Evolutionary conservation across 2,113 vertebrate species (phyloP), one percentile per base, ranked within the genome.

Genomic region (Paratilapia polleni): DNA sequence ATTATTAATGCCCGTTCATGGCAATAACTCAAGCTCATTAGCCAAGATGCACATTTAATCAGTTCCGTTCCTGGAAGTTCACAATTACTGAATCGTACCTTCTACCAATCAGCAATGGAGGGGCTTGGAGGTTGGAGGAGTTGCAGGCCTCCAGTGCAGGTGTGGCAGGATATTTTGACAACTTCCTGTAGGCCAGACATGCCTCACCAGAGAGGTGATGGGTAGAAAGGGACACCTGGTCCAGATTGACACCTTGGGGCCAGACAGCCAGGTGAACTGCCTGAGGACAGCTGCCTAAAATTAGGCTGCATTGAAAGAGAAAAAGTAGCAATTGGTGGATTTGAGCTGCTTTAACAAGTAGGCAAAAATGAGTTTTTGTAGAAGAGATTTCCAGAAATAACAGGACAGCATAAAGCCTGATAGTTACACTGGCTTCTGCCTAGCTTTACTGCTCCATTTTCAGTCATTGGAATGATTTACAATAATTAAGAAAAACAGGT

Each of bases 211-310:
- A 78, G 83, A 81, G 81, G 66, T 20, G 87, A 84, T 75, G 49
- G 74, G 61, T 79, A 82, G 60, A 81, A 74, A 83, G 57, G 80
- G 78, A 83, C 80, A 91, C 81, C 91, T 89, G 88, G 85, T 82
- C 75, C 70, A 49, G 78, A 80, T 57, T 63, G 61, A 84, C 88
- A 86, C 84, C 68, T 81, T 20, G 60, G 47, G 78, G 58, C 60
- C 60, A 64, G 77, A 19, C 52, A 73, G 8, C 85, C 91, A 93
- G 92, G 90, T 93, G 91, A 91, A 84, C 10, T 4, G 87, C 92
- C 83, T 70, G 59, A 91, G 81, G 89, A 73, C 34, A 86, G 31
- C n/a, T 64, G 62, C 34, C 83, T n/a, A 38, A 86, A 78, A 76
- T 75, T 38, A 76, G 56, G 70, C 58, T 26, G 24, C 49, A 26